These are phyloP conservation scores for Sebastes ruberrimus DNA, from an alignment of 2,797 vertebrate species.

Conservation along the genomic window DNA sequence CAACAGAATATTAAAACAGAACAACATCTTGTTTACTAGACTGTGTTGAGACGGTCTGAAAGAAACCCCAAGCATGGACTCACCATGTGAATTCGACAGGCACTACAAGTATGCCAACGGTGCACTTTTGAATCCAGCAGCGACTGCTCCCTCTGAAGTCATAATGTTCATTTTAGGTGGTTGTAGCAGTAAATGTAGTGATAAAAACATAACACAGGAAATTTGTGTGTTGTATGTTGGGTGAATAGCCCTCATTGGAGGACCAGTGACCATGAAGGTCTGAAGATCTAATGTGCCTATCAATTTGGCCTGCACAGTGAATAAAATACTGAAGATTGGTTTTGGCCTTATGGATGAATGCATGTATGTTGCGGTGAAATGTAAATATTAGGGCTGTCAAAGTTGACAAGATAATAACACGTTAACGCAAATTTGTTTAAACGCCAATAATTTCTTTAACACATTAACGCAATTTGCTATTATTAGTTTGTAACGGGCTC, in stretches of 20 bases:
- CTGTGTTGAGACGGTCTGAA: not conserved
- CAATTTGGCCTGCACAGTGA: not conserved
- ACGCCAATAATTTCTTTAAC: too few relatives aligned
- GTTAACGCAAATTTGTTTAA: too few relatives aligned
- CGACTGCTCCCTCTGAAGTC: slow-evolving; percentile 4
- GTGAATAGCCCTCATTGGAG: not conserved
- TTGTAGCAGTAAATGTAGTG: not conserved
- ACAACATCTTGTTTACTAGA: not conserved
- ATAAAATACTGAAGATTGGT: not conserved
- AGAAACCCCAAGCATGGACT: not conserved
- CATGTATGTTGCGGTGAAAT: not conserved
- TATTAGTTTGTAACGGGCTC: too few relatives aligned
- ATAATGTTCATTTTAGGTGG: slow-evolving; percentile 25
- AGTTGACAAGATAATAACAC: too few relatives aligned
- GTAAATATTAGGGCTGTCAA: not conserved
- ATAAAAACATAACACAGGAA: not conserved
- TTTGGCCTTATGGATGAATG: not conserved
- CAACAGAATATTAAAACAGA: not conserved
- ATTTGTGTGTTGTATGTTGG: not conserved
- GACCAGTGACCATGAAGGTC: not conserved
- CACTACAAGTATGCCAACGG: not conserved
- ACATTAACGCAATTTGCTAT: too few relatives aligned
- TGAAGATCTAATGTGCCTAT: not conserved
- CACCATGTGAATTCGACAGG: not conserved
- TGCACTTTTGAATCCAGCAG: not conserved